These are phyloP conservation scores for silkworm (Bombyx mori) DNA, from an alignment of 1,140 invertebrate genomes.

Conservation along the genomic window DNA sequence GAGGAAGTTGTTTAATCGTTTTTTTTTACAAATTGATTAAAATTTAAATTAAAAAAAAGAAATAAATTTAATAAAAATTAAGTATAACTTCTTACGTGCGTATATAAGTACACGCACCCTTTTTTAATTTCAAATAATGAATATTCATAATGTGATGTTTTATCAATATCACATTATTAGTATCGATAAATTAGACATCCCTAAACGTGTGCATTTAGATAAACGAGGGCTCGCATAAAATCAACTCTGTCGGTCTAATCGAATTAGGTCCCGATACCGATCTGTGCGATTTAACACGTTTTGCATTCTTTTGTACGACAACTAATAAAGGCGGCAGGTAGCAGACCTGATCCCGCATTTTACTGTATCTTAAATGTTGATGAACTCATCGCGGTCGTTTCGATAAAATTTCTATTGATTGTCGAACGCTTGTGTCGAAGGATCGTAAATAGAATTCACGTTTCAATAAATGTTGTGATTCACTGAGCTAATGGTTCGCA, in stretches of 20 bases:
- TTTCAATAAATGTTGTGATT: conserved; percentile 26
- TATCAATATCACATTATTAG: background rate
- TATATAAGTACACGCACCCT: no score
- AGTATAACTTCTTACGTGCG: no score
- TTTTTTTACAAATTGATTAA: no score
- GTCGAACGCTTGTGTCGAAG: conserved; percentile 30
- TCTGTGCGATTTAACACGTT: conserved; percentile 64
- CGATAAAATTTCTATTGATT: conserved; percentile 39
- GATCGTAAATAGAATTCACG: conserved; percentile 25
- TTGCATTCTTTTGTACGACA: conserved; percentile 61
- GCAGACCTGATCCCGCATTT: conserved; percentile 34
- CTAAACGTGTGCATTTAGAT: conserved; percentile 46
- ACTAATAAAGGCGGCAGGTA: conserved; percentile 63
- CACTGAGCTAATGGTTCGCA: conserved; percentile 9
- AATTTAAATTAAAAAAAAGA: no score
- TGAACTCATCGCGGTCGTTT: conserved; percentile 50
- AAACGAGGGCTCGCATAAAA: conserved; percentile 60
- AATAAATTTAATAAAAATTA: no score
- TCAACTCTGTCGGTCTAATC: conserved; percentile 64
- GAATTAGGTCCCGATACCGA: conserved; percentile 63
- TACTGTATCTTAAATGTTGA: conserved; percentile 50
- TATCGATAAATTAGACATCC: conserved; percentile 19
- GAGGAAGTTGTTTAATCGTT: no score
- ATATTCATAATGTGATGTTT: no score
- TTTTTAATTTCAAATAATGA: no score